A percentile compares a stretch with the other conserved stretches of the same genome.
These are phyloP conservation scores for Cephus runcator DNA, from an alignment of 2,888 invertebrate species.

Conservation along the genomic window DNA sequence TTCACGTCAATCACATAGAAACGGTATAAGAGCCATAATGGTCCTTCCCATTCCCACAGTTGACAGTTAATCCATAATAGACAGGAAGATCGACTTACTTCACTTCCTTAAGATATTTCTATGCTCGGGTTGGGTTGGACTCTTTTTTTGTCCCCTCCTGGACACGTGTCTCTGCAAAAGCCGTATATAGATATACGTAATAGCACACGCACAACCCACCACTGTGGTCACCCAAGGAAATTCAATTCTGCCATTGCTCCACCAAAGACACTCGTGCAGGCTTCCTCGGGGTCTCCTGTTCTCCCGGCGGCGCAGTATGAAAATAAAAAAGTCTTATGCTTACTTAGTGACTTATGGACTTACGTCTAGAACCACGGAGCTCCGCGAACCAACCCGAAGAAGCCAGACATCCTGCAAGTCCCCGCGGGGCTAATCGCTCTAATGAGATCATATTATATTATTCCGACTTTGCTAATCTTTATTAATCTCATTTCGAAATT, in stretches of 20 bases:
- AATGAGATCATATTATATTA: slow-evolving; percentile 64
- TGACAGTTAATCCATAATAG: not conserved
- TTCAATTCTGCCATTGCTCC: slow-evolving; percentile 56
- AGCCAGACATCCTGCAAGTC: slow-evolving; percentile 61
- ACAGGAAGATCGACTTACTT: not conserved
- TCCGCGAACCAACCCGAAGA: slow-evolving; percentile 39
- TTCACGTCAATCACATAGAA: not conserved
- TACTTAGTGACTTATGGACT: slow-evolving; percentile 56
- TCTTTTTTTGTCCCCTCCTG: not conserved
- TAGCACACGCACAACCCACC: not conserved
- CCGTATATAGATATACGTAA: not conserved
- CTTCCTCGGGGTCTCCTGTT: slow-evolving; percentile 40
- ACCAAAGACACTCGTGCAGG: slow-evolving; percentile 42
- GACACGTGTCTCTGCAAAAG: not conserved
- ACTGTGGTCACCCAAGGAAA: slow-evolving; percentile 31
- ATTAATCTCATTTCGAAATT: slow-evolving; percentile 60
- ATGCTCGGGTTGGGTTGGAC: not conserved
- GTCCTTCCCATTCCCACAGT: not conserved
- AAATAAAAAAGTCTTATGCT: slow-evolving; percentile 46
- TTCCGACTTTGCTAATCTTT: slow-evolving; percentile 62
- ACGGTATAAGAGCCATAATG: not conserved
- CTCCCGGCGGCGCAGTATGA: slow-evolving; percentile 29
- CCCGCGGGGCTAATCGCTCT: slow-evolving; percentile 59
- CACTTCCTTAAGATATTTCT: not conserved
- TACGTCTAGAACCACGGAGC: slow-evolving; percentile 25